Evolutionary conservation across 2,888 invertebrate genomes (phyloP).

Genomic region (Cataglyphis rosenhaueri): DNA sequence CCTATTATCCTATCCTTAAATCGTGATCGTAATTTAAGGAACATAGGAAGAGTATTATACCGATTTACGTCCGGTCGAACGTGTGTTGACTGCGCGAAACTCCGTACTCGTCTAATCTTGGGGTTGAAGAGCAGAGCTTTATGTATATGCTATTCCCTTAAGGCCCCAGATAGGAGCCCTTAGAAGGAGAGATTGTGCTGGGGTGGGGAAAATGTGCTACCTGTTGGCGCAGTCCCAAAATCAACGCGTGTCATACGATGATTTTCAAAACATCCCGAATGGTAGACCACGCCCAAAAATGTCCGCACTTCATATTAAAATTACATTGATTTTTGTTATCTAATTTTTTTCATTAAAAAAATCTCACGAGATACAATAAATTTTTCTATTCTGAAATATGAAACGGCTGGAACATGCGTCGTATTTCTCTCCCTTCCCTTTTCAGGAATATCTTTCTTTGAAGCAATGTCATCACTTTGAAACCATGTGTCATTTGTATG

Average conservation of each 20-base stretch:
- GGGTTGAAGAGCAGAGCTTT: slow-evolving; percentile 10
- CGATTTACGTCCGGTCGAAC: not conserved
- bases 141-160: not conserved
- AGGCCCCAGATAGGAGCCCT: slow-evolving; percentile 61
- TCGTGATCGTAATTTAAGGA: not conserved
- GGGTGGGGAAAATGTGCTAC: slow-evolving; percentile 65
- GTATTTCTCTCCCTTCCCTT: not conserved
- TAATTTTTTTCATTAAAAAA: not conserved
- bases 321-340: not conserved
- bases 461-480: not conserved
- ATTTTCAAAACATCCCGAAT: slow-evolving; percentile 55
- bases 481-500: not conserved
- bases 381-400: not conserved
- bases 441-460: not conserved
- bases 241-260: slow-evolving; percentile 70
- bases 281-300: not conserved
- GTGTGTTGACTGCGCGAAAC: not conserved
- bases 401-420: not conserved
- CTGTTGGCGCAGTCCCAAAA: slow-evolving; percentile 62
- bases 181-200: slow-evolving; percentile 47
- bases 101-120: not conserved
- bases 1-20: not conserved
- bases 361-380: not conserved
- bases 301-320: not conserved
- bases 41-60: not conserved